A percentile compares a stretch with the other conserved stretches of the same genome.
Evolutionary conservation across 2,113 vertebrate species (phyloP).

Genomic region (Anguilla rostrata): DNA sequence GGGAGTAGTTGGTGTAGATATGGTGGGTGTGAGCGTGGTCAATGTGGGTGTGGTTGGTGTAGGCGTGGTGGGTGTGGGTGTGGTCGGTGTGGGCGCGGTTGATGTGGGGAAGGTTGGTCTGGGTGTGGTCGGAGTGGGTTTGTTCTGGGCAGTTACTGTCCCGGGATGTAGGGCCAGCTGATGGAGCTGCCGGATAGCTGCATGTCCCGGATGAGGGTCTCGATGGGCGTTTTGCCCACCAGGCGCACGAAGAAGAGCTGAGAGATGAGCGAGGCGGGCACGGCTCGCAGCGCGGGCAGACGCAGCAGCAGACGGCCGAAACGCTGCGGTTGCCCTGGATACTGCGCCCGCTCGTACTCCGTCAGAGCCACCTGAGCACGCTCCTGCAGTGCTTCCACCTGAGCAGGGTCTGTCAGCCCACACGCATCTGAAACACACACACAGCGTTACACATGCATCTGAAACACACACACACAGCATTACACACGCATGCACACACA

Average conservation of each 20-base stretch:
- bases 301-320: slow-evolving; percentile 88
- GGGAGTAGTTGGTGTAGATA: too few species aligned
- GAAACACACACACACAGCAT: neutral
- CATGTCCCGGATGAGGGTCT: slow-evolving; percentile 97
- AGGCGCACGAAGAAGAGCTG: slow-evolving; percentile 98
- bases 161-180: slow-evolving; percentile 88
- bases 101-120: too few species aligned
- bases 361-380: slow-evolving; percentile 92
- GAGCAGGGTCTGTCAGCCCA: slow-evolving; percentile 84
- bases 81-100: too few species aligned
- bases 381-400: slow-evolving; percentile 91
- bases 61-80: too few species aligned
- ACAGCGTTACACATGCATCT: neutral
- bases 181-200: slow-evolving; percentile 94
- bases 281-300: slow-evolving; percentile 85
- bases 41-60: too few species aligned
- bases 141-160: slow-evolving; percentile 66
- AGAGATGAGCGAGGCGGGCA: slow-evolving; percentile 91
- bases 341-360: slow-evolving; percentile 87
- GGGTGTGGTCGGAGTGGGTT: too few species aligned
- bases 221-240: slow-evolving; percentile 95
- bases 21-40: too few species aligned
- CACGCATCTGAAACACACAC: slow-evolving; percentile 78
- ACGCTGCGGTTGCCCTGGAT: slow-evolving; percentile 88
- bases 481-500: neutral